Evolutionary conservation across 2,888 invertebrate genomes (phyloP), one percentile per base, ranked within the genome.

Genomic region (Apodemia duryi): DNA sequence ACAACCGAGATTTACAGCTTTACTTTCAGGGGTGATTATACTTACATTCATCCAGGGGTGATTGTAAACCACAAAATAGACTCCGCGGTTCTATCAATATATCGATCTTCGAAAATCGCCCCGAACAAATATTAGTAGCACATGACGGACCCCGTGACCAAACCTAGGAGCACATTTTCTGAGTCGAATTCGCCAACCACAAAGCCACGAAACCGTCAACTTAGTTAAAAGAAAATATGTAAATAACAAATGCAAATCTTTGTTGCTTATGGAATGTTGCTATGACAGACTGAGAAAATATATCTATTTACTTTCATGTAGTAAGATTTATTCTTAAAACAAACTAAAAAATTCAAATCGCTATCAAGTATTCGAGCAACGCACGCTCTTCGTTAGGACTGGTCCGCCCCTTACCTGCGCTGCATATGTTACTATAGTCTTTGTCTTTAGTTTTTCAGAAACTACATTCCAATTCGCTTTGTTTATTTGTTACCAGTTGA

Each of bases 401-500:
- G 77, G 54, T 29, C 54, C 46, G 66, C 74, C 82, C 83, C 81
- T 83, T 86, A 90, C 91, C 91, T 90, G 88, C 83, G 70, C 86
- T 88, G 91, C 91, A 90, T 91, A 91, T 90, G 91, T 90, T 90
- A 88, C 69, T 71, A 71, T 74, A 73, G 65, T 69, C 71, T 74
- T 72, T 67, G 77, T 74, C 72, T 75, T 71, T 77, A 80, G 76
- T 80, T 83, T 83, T 81, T 81, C 74, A 73, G 75, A 72, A 87
- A 88, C 88, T 86, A 85, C 82, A 86, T 82, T 81, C 75, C 74
- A 77, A 78, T 78, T 65, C 76, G 71, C 75, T 81, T 83, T 87
- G 86, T 88, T 88, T 88, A 86, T 88, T 88, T 85, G 81, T 78
- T 81, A 79, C 82, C 80, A 82, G 84, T 85, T 86, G 86, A 87